Percentiles rank a stretch among this genome's conserved stretches.
Conservation (phyloP, 2,113 vertebrate genomes). For the Rhagologus leucostigma region DNA sequence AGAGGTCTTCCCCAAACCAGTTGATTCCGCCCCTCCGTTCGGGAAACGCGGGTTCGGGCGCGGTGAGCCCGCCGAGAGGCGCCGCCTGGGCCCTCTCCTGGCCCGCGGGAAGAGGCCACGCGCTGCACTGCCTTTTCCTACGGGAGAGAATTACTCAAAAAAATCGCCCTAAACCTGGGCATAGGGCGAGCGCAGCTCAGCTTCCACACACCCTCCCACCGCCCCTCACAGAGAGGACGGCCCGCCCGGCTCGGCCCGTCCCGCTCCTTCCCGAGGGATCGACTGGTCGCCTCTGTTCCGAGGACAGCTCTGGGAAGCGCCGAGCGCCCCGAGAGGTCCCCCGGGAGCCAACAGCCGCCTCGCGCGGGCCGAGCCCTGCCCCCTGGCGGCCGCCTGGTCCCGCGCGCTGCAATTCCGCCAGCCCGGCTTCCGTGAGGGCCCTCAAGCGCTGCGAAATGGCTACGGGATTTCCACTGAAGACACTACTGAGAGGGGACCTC, state of each 20-base stretch:
- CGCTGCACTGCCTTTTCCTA: not conserved
- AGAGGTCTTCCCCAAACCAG: not conserved
- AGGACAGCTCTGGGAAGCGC: not conserved
- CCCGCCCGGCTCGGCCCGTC: not conserved
- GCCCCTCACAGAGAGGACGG: accelerated
- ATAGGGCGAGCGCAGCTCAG: not conserved
- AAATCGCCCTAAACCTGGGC: not conserved
- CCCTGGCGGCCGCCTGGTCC: not conserved
- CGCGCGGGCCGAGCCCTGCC: not conserved
- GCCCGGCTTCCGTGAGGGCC: not conserved
- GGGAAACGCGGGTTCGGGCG: accelerated
- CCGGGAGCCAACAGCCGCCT: accelerated
- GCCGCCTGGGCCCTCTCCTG: not conserved
- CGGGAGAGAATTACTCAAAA: not conserved
- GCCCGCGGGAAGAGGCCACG: not conserved
- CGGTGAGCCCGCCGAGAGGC: too few relatives aligned
- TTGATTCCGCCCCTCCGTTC: not conserved
- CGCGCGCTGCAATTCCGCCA: accelerated
- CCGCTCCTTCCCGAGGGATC: not conserved
- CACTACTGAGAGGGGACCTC: not conserved
- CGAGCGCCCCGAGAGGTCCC: not conserved
- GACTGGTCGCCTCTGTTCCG: not conserved
- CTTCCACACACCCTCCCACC: accelerated
- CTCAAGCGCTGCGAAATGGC: accelerated
- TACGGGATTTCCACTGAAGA: accelerated